Percentiles rank a stretch among this genome's conserved stretches.
phyloP scores from a whole-genome alignment of 2,888 invertebrate genomes.

The Andrena dorsata region DNA sequence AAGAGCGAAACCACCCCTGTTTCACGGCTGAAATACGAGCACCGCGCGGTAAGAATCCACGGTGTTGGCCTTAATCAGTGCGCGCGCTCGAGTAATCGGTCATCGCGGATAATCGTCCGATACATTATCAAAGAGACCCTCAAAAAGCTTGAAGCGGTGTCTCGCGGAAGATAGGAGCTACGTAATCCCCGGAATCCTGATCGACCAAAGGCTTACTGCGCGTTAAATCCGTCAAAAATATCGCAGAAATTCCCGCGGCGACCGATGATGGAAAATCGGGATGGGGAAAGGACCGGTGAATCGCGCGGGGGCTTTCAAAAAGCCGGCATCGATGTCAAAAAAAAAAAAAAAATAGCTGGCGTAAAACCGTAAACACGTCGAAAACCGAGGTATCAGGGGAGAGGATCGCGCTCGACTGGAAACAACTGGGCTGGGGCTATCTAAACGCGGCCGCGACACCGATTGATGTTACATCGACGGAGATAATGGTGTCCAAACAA shows the following conservation, averaged over 20 bases:
- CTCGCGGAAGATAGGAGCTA: background rate
- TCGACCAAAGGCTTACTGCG: too few relatives aligned
- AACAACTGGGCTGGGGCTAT: constrained; percentile 48
- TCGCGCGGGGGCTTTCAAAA: constrained; percentile 8
- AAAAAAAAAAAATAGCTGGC: background rate
- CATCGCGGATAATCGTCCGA: background rate
- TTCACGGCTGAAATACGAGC: constrained; percentile 35
- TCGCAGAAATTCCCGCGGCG: too few relatives aligned
- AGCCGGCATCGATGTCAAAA: constrained; percentile 32
- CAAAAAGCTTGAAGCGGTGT: background rate
- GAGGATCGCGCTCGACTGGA: constrained; percentile 24
- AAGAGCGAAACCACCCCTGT: constrained; percentile 57
- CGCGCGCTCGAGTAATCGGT: background rate
- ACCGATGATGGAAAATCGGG: too few relatives aligned
- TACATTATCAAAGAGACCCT: background rate
- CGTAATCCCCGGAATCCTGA: background rate
- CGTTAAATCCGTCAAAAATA: too few relatives aligned
- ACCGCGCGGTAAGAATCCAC: constrained; percentile 2
- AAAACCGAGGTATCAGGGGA: constrained; percentile 30
- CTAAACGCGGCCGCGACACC: constrained; percentile 60
- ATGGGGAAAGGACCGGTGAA: background rate
- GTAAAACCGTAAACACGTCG: constrained; percentile 46
- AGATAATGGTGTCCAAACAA: constrained; percentile 71
- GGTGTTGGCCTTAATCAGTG: constrained; percentile 22
- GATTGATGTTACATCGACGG: constrained; percentile 65